Conservation (phyloP, 2,113 vertebrate genomes). For the Ascaphus truei region DNA sequence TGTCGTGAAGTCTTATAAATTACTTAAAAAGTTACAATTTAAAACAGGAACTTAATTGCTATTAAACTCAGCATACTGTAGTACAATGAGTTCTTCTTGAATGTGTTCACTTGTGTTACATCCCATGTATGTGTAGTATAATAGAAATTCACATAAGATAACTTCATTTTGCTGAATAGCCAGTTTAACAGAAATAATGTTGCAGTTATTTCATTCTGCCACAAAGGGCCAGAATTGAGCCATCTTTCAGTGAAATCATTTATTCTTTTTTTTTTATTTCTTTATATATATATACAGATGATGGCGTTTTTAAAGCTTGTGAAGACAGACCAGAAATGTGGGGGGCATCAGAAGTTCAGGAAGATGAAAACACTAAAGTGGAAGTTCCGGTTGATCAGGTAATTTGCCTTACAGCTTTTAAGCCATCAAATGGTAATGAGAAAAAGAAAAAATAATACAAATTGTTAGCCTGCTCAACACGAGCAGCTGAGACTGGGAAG, state of each 20-base stretch:
- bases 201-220: slow-evolving; percentile 58
- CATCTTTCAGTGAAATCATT: slow-evolving; percentile 32
- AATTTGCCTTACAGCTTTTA: slow-evolving; percentile 40
- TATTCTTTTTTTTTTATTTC: slow-evolving; percentile 28
- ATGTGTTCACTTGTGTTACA: neutral
- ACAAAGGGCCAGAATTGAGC: slow-evolving; percentile 72
- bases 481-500: slow-evolving; percentile 30
- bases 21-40: neutral
- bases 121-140: neutral
- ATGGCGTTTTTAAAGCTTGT: slow-evolving; percentile 67
- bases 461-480: slow-evolving; percentile 25
- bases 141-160: neutral
- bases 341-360: slow-evolving; percentile 64
- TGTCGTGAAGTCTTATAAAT: no score
- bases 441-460: slow-evolving; percentile 37
- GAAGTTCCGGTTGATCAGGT: slow-evolving; percentile 75
- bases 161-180: slow-evolving; percentile 2
- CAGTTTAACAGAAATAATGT: neutral
- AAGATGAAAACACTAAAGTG: slow-evolving; percentile 62
- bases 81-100: neutral
- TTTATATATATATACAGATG: no score
- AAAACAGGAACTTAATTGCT: neutral
- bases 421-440: slow-evolving; percentile 28
- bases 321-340: slow-evolving; percentile 56
- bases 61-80: neutral